Base-by-base conservation (phyloP, 2,113 vertebrate genomes). In the Pterocles burchelli region DNA sequence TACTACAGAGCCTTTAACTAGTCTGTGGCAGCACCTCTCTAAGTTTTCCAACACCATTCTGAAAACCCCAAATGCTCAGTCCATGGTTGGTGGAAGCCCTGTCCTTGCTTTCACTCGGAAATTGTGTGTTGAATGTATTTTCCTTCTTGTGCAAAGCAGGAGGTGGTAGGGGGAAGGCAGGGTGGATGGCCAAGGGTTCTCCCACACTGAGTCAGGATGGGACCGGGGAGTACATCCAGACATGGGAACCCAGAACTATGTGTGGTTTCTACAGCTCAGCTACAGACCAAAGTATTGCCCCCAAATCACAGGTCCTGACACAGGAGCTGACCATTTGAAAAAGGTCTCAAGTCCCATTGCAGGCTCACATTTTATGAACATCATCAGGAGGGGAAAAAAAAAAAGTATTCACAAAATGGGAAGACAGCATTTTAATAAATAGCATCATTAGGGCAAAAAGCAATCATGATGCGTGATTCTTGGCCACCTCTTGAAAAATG, bases 151-250 rank as follows among this genome's bases (percentile, higher is more conserved):
- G 28, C 2, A 0, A 82, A 75, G 36, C 1, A 2, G 31, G n/a
- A 55, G 33, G 29, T 34, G 29, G 26, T 12, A 20, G 21, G 18
- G 58, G n/a, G 49, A 71, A 45, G 31, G 10, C 46, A 65, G 11
- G 15, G 51, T 59, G 51, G 62, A 14, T 9, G 66, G 9, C 31
- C 24, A 71, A 48, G 25, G 1, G 6, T 73, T 55, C 33, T 71
- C 19, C 41, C 5, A 33, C n/a, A 5, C 22, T 33, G 49, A 29
- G 51, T 25, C 46, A 36, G 20, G 31, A 49, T 17, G 59, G 28
- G 24, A 38, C 19, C 0, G 0, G 13, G 31, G 61, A 18, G 24
- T 20, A 29, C 22, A n/a, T n/a, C 31, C 76, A 62, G 59, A 14
- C 3, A 20, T 14, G 20, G 34, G 66, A 38, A 43, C 15, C 17